Conservation (phyloP, 2,888 invertebrate species). For the Scotopteryx bipunctaria region DNA sequence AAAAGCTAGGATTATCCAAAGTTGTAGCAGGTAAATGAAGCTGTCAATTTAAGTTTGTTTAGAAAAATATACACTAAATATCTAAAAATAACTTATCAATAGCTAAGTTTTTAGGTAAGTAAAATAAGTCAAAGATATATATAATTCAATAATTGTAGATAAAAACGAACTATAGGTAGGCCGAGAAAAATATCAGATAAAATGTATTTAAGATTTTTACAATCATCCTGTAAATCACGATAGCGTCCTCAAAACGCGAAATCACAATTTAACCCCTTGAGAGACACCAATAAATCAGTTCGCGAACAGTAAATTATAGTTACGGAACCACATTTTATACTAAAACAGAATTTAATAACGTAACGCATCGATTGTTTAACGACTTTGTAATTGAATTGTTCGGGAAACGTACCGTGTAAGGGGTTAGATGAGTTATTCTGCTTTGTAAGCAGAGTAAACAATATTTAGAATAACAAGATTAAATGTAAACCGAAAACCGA, state of each 20-base stretch:
- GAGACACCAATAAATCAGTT: slow-evolving; percentile 62
- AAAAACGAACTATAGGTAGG: too few species aligned
- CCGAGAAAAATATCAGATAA: too few species aligned
- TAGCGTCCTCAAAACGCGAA: slow-evolving; percentile 59
- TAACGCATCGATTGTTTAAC: slow-evolving; percentile 79
- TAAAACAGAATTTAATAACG: slow-evolving; percentile 74
- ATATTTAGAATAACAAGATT: slow-evolving; percentile 29
- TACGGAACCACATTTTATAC: slow-evolving; percentile 77
- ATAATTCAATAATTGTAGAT: too few species aligned
- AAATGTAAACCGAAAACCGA: slow-evolving; percentile 25
- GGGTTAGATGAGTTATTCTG: slow-evolving; percentile 30
- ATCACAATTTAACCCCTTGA: slow-evolving; percentile 63
- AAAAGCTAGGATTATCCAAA: too few species aligned
- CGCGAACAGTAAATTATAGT: slow-evolving; percentile 69
- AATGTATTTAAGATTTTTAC: background rate
- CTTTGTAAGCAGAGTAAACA: slow-evolving; percentile 26
- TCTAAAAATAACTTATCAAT: too few species aligned
- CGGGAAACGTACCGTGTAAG: slow-evolving; percentile 36
- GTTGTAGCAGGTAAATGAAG: too few species aligned
- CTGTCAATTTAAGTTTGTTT: too few species aligned
- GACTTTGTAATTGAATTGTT: slow-evolving; percentile 75
- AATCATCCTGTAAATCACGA: slow-evolving; percentile 41
- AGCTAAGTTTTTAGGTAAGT: too few species aligned
- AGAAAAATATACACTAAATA: too few species aligned
- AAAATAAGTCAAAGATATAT: too few species aligned